Evolutionary conservation across 2,113 vertebrate species (phyloP).

Genomic region (Cygnus atratus): DNA sequence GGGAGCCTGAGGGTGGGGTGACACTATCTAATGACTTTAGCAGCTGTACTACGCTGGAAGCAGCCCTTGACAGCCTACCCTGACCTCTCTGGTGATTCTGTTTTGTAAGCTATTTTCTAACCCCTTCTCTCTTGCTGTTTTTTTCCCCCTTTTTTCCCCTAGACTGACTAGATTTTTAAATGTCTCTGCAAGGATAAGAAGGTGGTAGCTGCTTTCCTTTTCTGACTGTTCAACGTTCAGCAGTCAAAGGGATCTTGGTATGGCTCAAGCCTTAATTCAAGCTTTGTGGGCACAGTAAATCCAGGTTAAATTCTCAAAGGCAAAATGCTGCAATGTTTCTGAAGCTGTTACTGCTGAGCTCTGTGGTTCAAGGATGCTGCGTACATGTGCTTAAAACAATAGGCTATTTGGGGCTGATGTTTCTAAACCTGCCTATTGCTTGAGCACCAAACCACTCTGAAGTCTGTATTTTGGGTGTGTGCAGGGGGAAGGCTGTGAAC

Average conservation of each 20-base stretch:
- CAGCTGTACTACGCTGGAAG: conserved; percentile 37
- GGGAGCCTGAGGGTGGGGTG: conserved; percentile 35
- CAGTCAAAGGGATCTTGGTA: background rate
- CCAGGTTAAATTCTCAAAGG: too few relatives aligned
- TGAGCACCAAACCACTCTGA: background rate
- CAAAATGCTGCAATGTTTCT: background rate
- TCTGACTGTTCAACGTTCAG: background rate
- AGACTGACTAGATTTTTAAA: background rate
- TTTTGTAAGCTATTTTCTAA: conserved; percentile 16
- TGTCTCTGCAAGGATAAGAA: background rate
- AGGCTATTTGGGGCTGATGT: background rate
- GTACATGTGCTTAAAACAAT: background rate
- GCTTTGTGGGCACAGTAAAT: background rate
- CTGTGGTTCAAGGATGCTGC: background rate
- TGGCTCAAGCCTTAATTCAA: background rate
- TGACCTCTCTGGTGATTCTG: background rate
- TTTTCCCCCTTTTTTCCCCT: background rate
- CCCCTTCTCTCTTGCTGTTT: background rate
- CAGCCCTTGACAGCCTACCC: background rate
- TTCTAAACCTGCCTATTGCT: background rate
- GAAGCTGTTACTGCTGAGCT: background rate
- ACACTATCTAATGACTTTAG: conserved; percentile 33
- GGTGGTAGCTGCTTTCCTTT: background rate
- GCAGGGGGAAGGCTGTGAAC: background rate
- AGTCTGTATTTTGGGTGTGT: background rate